These are phyloP conservation scores for Rhincodon typus DNA, from an alignment of 2,797 vertebrate genomes.

Conservation along the genomic window DNA sequence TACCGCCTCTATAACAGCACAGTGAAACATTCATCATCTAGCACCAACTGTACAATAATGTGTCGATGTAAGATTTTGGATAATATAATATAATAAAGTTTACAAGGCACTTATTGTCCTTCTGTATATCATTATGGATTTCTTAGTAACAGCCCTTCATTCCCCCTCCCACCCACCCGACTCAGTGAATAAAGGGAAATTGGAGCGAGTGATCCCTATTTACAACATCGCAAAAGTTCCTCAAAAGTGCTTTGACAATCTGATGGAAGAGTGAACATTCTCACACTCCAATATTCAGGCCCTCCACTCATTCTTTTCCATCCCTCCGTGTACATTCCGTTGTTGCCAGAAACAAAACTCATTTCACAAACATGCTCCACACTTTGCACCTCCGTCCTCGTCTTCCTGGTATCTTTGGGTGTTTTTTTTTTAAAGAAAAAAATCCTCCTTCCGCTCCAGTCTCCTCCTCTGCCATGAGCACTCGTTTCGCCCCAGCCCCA, in stretches of 20 bases:
- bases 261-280: slow-evolving; percentile 49
- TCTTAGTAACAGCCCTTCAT: slow-evolving; percentile 47
- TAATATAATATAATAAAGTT: slow-evolving; percentile 65
- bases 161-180: slow-evolving; percentile 40
- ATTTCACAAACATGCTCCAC: slow-evolving; percentile 50
- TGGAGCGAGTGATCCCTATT: slow-evolving; percentile 61
- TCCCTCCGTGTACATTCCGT: slow-evolving; percentile 32
- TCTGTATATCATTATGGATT: slow-evolving; percentile 54
- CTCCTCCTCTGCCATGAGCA: not conserved
- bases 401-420: slow-evolving; percentile 56
- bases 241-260: slow-evolving; percentile 69
- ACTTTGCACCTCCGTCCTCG: slow-evolving; percentile 62
- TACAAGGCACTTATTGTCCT: slow-evolving; percentile 89
- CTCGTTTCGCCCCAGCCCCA: not conserved
- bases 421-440: slow-evolving; percentile 42
- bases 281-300: slow-evolving; percentile 44
- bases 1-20: slow-evolving; percentile 29
- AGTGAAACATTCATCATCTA: slow-evolving; percentile 58
- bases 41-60: slow-evolving; percentile 82
- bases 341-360: slow-evolving; percentile 44
- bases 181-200: slow-evolving; percentile 43
- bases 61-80: slow-evolving; percentile 67
- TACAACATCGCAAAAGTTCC: slow-evolving; percentile 59
- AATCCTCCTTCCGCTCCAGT: not conserved
- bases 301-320: slow-evolving; percentile 40